Conservation (phyloP, 2,888 invertebrate species). For the Prenolepis imparis region DNA sequence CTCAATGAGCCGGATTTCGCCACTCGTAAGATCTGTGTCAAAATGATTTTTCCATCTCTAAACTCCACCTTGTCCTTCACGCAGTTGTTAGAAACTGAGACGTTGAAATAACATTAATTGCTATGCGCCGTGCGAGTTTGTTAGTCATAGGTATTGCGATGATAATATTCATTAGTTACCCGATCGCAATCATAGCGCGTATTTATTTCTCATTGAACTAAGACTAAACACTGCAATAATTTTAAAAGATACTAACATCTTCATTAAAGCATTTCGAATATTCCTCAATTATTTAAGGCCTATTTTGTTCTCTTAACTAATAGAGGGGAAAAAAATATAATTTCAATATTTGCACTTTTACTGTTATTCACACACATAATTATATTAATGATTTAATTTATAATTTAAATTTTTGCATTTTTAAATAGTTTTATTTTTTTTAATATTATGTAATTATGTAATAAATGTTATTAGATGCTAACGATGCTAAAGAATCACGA, state of each 20-base stretch:
- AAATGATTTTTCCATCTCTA: neutral
- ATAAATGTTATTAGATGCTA: neutral
- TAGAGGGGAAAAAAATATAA: neutral
- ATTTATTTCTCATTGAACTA: neutral
- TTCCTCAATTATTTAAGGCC: neutral
- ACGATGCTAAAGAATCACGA: neutral
- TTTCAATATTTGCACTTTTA: neutral
- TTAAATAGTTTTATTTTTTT: neutral
- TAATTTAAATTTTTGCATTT: neutral
- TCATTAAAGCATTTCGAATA: neutral
- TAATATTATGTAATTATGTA: neutral
- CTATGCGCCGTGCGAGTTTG: conserved; percentile 1
- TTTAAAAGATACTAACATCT: neutral
- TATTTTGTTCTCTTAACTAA: neutral
- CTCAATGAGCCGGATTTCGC: conserved; percentile 81
- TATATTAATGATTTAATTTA: neutral
- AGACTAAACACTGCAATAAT: neutral
- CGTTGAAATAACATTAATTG: neutral
- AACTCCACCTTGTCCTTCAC: neutral
- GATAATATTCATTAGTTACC: conserved; percentile 34
- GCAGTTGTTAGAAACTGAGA: neutral
- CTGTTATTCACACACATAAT: neutral
- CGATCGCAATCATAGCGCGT: neutral
- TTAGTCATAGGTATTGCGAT: neutral
- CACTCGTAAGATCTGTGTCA: conserved; percentile 80